A percentile compares a stretch with the other conserved stretches of the same genome.
Conservation (phyloP, 2,113 vertebrate species). For the Thunnus thynnus region DNA sequence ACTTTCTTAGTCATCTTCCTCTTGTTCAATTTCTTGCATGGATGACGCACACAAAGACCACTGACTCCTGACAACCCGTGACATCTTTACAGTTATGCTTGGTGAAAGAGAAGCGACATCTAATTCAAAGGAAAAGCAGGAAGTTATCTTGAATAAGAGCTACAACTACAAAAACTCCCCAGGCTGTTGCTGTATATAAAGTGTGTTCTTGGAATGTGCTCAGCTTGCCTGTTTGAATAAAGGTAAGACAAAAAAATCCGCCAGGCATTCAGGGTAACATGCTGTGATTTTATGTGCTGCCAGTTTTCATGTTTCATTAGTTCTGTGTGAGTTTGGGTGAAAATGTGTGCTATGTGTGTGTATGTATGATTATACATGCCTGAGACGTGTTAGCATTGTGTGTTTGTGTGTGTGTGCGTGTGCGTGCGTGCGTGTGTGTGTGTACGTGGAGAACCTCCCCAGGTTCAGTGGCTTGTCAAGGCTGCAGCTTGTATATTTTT, state of each 20-base stretch:
- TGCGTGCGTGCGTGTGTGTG: background rate
- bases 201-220: conserved; percentile 37
- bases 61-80: background rate
- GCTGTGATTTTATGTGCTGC: conserved; percentile 40
- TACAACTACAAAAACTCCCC: conserved; percentile 7
- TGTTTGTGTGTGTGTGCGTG: background rate
- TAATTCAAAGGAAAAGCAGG: conserved; percentile 7
- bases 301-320: conserved; percentile 61
- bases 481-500: conserved; percentile 43
- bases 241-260: conserved; percentile 38
- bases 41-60: background rate
- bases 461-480: conserved; percentile 49
- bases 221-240: conserved; percentile 50
- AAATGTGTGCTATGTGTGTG: conserved; percentile 3
- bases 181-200: conserved; percentile 48
- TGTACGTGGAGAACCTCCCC: conserved; percentile 4
- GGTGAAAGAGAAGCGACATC: conserved; percentile 9
- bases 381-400: background rate
- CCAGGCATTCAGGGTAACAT: conserved; percentile 31
- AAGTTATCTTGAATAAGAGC: conserved; percentile 33
- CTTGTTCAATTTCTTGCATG: background rate
- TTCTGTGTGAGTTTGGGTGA: background rate
- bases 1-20: background rate
- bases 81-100: conserved; percentile 20
- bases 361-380: conserved; percentile 18